These are phyloP conservation scores for Cyanoderma ruficeps DNA, from an alignment of 2,113 vertebrate genomes.

Conservation along the genomic window DNA sequence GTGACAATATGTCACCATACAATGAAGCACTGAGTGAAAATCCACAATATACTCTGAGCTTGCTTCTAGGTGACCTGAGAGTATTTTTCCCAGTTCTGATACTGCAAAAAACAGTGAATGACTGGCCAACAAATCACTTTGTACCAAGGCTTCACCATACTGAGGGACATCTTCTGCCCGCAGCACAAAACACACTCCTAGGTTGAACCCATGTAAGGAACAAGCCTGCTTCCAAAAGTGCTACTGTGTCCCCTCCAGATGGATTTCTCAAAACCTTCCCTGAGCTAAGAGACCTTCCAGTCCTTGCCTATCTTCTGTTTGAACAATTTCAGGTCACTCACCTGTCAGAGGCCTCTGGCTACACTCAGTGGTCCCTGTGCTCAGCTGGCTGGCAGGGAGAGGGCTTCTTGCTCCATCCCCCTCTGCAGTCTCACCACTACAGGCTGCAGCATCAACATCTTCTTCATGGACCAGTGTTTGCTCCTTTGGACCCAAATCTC, in stretches of 20 bases:
- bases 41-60: not conserved
- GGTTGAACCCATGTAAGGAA: not conserved
- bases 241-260: not conserved
- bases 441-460: not conserved
- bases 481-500: not conserved
- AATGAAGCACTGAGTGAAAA: not conserved
- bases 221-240: not conserved
- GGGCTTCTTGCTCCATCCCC: not conserved
- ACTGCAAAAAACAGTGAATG: not conserved
- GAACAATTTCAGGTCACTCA: not conserved
- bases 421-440: not conserved
- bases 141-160: not conserved
- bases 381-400: not conserved
- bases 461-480: not conserved
- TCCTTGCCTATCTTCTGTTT: not conserved
- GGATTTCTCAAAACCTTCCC: not conserved
- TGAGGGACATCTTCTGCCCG: not conserved
- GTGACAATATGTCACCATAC: not conserved
- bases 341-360: slow-evolving; percentile 48
- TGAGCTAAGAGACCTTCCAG: not conserved
- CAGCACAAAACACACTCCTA: not conserved
- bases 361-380: not conserved
- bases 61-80: not conserved
- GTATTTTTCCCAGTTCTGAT: not conserved
- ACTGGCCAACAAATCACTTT: not conserved